These are phyloP conservation scores for Amphimallon solstitiale DNA, from an alignment of 2,888 invertebrate genomes.

Conservation along the genomic window DNA sequence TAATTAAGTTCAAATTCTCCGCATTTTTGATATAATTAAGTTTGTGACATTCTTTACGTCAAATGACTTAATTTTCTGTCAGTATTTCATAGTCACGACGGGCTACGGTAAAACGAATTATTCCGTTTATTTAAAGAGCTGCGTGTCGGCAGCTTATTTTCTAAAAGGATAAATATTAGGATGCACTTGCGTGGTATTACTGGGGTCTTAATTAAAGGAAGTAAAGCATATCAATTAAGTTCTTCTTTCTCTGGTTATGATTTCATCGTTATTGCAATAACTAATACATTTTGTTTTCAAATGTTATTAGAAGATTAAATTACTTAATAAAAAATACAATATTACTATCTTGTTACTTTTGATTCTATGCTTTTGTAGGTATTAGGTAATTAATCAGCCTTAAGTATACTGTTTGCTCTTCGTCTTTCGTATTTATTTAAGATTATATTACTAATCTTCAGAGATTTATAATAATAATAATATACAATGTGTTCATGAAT, in stretches of 20 bases:
- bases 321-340: too few species aligned
- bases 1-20: slow-evolving; percentile 64
- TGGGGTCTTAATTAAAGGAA: not conserved
- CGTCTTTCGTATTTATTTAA: too few species aligned
- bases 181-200: not conserved
- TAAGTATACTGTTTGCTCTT: too few species aligned
- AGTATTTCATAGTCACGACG: slow-evolving; percentile 28
- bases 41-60: slow-evolving; percentile 60
- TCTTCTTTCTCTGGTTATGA: not conserved
- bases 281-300: too few species aligned
- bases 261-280: slow-evolving; percentile 2
- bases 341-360: too few species aligned
- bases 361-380: too few species aligned
- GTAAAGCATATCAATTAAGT: not conserved
- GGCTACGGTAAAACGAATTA: slow-evolving; percentile 8
- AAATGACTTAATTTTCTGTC: slow-evolving; percentile 59
- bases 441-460: too few species aligned
- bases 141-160: slow-evolving; percentile 4
- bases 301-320: too few species aligned
- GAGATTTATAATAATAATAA: too few species aligned
- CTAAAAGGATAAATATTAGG: slow-evolving; percentile 24
- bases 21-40: slow-evolving; percentile 65
- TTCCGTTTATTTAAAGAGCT: slow-evolving; percentile 12
- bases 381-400: too few species aligned
- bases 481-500: too few species aligned